Base-by-base conservation (phyloP, 1,140 invertebrate species). In the Drosophila sechellia region DNA sequence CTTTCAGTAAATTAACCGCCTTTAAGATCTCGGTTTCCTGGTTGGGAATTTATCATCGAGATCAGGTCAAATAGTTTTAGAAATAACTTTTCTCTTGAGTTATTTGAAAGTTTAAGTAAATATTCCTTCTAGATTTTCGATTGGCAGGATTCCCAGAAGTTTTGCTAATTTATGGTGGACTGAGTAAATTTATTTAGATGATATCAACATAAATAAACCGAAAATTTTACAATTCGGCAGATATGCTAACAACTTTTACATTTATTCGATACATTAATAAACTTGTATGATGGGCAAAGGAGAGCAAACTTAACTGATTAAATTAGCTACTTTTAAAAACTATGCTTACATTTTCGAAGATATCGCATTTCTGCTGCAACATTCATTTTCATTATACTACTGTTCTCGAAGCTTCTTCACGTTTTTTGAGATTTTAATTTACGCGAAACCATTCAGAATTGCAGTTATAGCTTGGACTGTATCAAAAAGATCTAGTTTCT, bases 21-120 rank as follows among this genome's bases (percentile, higher is more conserved):
- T 53, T 48, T 20, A 10, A 74, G 52, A 75, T 43, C 22, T 54
- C 1, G 11, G 45, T 48, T 74, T 74, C 71, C 70, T 74, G 58
- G 68, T 71, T 37, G 12, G 15, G n/a, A 42, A 43, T 49, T 57
- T 37, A 17, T 13, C 39, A 25, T 45, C 40, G 15, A 46, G 31
- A 43, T 52, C 35, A 56, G 37, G 45, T 49, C 45, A 58, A 37
- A 40, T 27, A 40, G 42, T 12, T 15, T 17, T 34, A 31, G 37
- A 50, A 45, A 68, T 31, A 15, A 25, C 22, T 40, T 40, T 54
- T 39, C 37, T 15, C 25, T 61, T 61, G 22, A 60, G 57, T 57
- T 60, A 31, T 42, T 22, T 0, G 1, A 12, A 8, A 12, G 1
- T 0, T 3, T 8, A 13, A 4, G 31, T 11, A 34, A 34, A 12